Base-by-base conservation (phyloP, 2,797 vertebrate genomes). In the Pseudomugil tenellus region DNA sequence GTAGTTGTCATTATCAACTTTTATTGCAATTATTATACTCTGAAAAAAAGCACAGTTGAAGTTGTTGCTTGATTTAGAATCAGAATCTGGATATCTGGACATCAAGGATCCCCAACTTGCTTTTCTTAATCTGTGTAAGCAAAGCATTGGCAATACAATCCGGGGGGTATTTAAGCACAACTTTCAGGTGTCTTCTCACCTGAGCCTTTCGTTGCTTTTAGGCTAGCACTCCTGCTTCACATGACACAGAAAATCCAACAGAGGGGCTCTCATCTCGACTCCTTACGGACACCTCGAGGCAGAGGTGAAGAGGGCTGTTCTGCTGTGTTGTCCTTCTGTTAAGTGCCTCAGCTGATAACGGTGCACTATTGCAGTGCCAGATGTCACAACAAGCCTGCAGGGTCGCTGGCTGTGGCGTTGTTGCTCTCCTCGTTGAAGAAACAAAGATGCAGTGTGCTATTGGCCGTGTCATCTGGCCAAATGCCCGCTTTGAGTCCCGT, bases 371-470 rank as follows among this genome's bases (percentile, higher is more conserved):
- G 79, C 80, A 74, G 84, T 84, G 87, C 85, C 92, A 91, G 89
- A 92, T 94, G 88, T 88, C 86, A 80, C 83, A 74, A 62, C 80
- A 78, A 64, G 75, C 67, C 86, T 72, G 74, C 14, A 13, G 79
- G 87, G 85, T 85, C 84, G 73, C 79, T 86, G 53, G 79, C 73
- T 67, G 75, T 68, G 80, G 86, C 66, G 77, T 85, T 78, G 85
- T 86, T 63, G 68, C 86, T 87, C 84, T 80, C 70, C 81, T 87
- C 84, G 1, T 84, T 79, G 75, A 64, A 89, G 85, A 84, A 87
- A 93, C 92, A 92, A 92, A 88, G 89, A 91, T 89, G 82, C 80
- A 83, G 74, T 90, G 84, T 92, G 72, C 87, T 87, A 77, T 89
- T 89, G 87, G 84, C 92, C 75, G 89, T 90, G 89, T 90, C 79